Percentiles rank a stretch among this genome's conserved stretches.
These are phyloP conservation scores for Periplaneta americana DNA, from an alignment of 1,140 invertebrate species.

Conservation along the genomic window DNA sequence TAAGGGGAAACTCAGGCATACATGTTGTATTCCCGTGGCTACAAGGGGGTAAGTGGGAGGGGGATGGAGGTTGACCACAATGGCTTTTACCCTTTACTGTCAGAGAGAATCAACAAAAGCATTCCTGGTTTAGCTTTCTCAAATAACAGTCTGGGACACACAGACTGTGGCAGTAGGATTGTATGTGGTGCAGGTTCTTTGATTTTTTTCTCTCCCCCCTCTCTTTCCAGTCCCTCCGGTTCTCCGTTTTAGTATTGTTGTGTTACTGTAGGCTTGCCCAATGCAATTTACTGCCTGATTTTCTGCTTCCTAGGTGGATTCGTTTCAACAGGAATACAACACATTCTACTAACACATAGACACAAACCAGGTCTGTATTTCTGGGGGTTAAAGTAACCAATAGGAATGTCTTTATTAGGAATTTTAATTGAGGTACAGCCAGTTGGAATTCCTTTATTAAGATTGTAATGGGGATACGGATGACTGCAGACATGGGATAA, in stretches of 20 bases:
- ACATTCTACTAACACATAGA: background rate
- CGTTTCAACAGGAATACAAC: background rate
- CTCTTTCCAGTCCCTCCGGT: background rate
- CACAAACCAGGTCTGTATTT: background rate
- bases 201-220: background rate
- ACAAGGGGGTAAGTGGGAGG: background rate
- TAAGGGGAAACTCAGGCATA: background rate
- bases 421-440: slow-evolving; percentile 1
- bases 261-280: background rate
- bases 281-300: slow-evolving; percentile 3
- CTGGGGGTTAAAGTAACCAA: background rate
- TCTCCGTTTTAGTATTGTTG: background rate
- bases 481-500: too few relatives aligned
- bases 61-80: background rate
- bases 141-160: background rate
- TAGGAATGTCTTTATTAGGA: slow-evolving; percentile 7
- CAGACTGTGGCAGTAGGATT: background rate
- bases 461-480: background rate
- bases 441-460: background rate
- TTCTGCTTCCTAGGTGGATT: background rate
- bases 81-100: slow-evolving; percentile 1
- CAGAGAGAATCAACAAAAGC: slow-evolving; percentile 6
- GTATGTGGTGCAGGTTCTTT: background rate
- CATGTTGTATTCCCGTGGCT: background rate
- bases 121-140: slow-evolving; percentile 1